Evolutionary conservation across 2,113 vertebrate species (phyloP).

Genomic region (Trematocara zebra): DNA sequence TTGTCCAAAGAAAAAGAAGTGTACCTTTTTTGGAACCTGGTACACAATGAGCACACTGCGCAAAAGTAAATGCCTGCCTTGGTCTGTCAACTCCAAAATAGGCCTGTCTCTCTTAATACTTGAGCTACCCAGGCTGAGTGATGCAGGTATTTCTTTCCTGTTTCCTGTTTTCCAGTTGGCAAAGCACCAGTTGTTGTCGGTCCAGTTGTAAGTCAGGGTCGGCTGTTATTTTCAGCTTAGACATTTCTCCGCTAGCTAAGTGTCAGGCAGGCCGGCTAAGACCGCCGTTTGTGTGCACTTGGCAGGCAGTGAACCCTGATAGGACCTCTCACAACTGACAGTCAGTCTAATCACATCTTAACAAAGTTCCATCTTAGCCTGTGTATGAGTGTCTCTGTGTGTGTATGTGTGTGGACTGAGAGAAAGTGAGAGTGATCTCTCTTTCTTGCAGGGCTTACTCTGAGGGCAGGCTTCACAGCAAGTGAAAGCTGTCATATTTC

Average conservation of each 20-base stretch:
- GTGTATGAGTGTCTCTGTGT: conserved; percentile 1
- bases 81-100: conserved; percentile 52
- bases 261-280: conserved; percentile 36
- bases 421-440: conserved; percentile 56
- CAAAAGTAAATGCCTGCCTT: conserved; percentile 28
- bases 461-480: conserved; percentile 42
- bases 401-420: not conserved
- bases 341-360: conserved; percentile 66
- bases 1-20: not conserved
- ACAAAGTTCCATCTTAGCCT: conserved; percentile 36
- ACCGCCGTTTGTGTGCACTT: conserved; percentile 34
- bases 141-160: conserved; percentile 53
- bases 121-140: conserved; percentile 32
- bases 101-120: conserved; percentile 47
- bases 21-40: not conserved
- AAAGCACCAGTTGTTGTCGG: not conserved
- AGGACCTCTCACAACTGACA: conserved; percentile 59
- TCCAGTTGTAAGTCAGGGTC: conserved; percentile 34
- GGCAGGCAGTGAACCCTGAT: conserved; percentile 50
- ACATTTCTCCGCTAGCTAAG: conserved; percentile 28
- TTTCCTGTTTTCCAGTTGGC: conserved; percentile 28
- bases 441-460: conserved; percentile 44
- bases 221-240: conserved; percentile 39
- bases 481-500: conserved; percentile 60
- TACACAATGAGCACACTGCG: conserved; percentile 14